Conservation (phyloP, 1,140 invertebrate genomes). For the Zaprionus gabonicus region DNA sequence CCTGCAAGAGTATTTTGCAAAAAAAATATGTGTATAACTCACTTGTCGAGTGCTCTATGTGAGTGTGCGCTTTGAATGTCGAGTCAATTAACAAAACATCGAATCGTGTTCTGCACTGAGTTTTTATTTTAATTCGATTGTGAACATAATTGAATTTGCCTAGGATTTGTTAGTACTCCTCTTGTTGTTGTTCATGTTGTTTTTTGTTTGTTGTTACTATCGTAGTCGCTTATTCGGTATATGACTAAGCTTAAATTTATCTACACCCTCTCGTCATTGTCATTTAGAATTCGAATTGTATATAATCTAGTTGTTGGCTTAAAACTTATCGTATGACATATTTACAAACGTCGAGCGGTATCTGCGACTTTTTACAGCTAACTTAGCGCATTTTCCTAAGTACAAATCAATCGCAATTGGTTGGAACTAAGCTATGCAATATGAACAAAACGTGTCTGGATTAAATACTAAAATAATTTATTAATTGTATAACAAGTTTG, state of each 20-base stretch:
- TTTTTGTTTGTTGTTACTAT: conserved; percentile 34
- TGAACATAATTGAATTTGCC: conserved; percentile 77
- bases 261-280: conserved; percentile 53
- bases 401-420: conserved; percentile 72
- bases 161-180: conserved; percentile 46
- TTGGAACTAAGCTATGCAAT: conserved; percentile 58
- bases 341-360: conserved; percentile 65
- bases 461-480: conserved; percentile 61
- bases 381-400: conserved; percentile 69
- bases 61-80: conserved; percentile 55
- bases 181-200: conserved; percentile 24
- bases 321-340: conserved; percentile 80
- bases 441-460: conserved; percentile 60
- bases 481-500: conserved; percentile 65
- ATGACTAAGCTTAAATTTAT: conserved; percentile 76
- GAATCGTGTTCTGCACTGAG: conserved; percentile 48
- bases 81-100: conserved; percentile 48
- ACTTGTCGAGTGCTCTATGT: conserved; percentile 36
- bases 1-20: conserved; percentile 19
- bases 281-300: conserved; percentile 71
- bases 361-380: conserved; percentile 63
- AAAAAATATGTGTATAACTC: conserved; percentile 38
- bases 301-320: conserved; percentile 71
- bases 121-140: conserved; percentile 65
- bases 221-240: conserved; percentile 51